Base-by-base conservation (phyloP, 2,888 invertebrate genomes). In the Endomychus coccineus region DNA sequence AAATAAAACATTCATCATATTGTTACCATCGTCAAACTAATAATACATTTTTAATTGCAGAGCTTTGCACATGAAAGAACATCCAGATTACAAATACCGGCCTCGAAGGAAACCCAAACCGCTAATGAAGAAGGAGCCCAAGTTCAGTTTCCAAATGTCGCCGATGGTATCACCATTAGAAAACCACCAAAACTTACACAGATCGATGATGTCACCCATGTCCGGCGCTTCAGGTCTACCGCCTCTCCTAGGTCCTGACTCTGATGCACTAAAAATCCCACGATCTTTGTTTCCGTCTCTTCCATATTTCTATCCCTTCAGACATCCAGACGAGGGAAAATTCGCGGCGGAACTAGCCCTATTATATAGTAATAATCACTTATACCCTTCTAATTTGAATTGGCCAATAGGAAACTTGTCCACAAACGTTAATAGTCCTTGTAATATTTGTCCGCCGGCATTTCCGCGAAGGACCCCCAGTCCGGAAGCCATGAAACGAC, bases 1-100 rank as follows among this genome's bases (percentile, higher is more conserved):
- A n/a, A n/a, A n/a, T n/a, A n/a, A n/a, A n/a, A n/a, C n/a, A n/a
- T n/a, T n/a, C n/a, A n/a, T n/a, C n/a, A n/a, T n/a, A n/a, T n/a
- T n/a, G n/a, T n/a, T n/a, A n/a, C n/a, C n/a, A n/a, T n/a, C n/a
- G n/a, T n/a, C n/a, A n/a, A n/a, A n/a, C n/a, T n/a, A n/a, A n/a
- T n/a, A n/a, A n/a, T n/a, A n/a, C n/a, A n/a, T n/a, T n/a, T n/a
- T n/a, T n/a, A n/a, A n/a, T 70, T 70, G 15, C 76, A 90, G 89
- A 64, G 88, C 89, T 21, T 73, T 90, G 7, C 89, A 90, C 73
- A 90, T 90, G 89, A 89, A 88, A 68, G 89, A 90, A 61, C 89
- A 89, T 56, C 90, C 89, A 4, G 89, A 90, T 69, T 90, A 90
- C 74, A 90, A 90, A 68, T 90, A 89, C 70, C 75, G 89, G 27